Conservation (phyloP, 2,888 invertebrate genomes). For the Drosophila anomelani region DNA sequence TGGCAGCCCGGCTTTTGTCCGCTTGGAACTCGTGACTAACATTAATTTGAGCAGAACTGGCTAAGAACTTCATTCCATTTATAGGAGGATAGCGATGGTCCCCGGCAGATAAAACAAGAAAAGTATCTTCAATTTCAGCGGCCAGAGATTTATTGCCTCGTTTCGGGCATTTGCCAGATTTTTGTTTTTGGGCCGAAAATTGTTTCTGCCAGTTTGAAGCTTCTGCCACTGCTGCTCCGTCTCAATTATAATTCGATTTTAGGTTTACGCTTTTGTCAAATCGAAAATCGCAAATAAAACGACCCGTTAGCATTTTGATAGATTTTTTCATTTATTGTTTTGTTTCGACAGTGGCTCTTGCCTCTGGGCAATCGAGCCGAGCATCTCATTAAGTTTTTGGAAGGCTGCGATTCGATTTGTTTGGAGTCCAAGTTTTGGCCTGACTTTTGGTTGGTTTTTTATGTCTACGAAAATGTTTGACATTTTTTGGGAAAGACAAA, state of each 20-base stretch:
- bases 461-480: conserved; percentile 35
- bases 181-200: conserved; percentile 20
- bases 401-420: conserved; percentile 11
- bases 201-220: conserved; percentile 26
- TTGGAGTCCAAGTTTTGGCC: conserved; percentile 9
- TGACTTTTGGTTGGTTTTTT: conserved; percentile 34
- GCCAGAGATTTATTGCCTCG: conserved; percentile 66
- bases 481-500: conserved; percentile 13
- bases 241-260: conserved; percentile 48
- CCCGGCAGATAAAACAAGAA: conserved; percentile 36
- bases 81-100: conserved; percentile 37
- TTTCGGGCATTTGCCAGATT: conserved; percentile 40
- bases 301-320: conserved; percentile 66
- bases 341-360: conserved; percentile 38
- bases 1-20: conserved; percentile 55
- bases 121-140: conserved; percentile 51
- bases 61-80: conserved; percentile 48
- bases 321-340: conserved; percentile 65
- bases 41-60: conserved; percentile 69
- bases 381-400: conserved; percentile 40
- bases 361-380: conserved; percentile 24
- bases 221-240: conserved; percentile 5
- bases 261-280: conserved; percentile 54
- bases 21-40: conserved; percentile 70
- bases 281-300: conserved; percentile 46